Percentiles rank a stretch among this genome's conserved stretches.
These are phyloP conservation scores for Pygmarrhopalites habei DNA, from an alignment of 1,140 invertebrate species.

Conservation along the genomic window DNA sequence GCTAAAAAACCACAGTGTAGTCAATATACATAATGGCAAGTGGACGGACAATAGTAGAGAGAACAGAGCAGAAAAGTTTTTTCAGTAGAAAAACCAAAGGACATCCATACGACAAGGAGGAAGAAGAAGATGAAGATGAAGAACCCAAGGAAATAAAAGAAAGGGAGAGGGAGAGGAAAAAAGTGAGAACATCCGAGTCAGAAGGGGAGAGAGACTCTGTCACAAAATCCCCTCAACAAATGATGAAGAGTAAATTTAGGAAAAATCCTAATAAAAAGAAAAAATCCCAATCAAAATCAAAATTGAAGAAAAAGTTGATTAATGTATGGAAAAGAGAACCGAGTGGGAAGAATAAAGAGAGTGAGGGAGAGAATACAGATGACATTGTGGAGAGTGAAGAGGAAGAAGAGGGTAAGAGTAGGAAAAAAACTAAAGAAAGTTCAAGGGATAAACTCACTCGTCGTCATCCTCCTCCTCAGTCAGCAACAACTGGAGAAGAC, in stretches of 20 bases:
- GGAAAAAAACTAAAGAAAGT: background rate
- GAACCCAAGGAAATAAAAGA: background rate
- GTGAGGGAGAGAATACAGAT: background rate
- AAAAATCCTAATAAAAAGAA: no score
- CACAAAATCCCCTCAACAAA: background rate
- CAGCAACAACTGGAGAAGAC: background rate
- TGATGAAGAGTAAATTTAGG: no score
- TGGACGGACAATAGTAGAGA: no score
- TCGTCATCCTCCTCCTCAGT: background rate
- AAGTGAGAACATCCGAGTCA: background rate
- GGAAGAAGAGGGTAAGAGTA: background rate
- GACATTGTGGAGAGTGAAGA: background rate
- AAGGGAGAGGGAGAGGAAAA: background rate
- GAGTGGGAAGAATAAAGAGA: no score
- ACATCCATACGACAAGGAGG: no score
- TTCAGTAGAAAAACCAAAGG: no score
- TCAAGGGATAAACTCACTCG: background rate
- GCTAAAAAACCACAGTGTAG: no score
- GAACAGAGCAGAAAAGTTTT: no score
- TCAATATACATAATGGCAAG: no score
- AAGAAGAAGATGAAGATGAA: conserved; percentile 1
- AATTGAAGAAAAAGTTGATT: conserved; percentile 2
- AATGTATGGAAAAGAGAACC: background rate
- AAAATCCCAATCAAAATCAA: background rate
- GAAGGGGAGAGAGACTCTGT: background rate